Evolutionary conservation across 2,113 vertebrate species (phyloP).

Genomic region (Menura novaehollandiae): DNA sequence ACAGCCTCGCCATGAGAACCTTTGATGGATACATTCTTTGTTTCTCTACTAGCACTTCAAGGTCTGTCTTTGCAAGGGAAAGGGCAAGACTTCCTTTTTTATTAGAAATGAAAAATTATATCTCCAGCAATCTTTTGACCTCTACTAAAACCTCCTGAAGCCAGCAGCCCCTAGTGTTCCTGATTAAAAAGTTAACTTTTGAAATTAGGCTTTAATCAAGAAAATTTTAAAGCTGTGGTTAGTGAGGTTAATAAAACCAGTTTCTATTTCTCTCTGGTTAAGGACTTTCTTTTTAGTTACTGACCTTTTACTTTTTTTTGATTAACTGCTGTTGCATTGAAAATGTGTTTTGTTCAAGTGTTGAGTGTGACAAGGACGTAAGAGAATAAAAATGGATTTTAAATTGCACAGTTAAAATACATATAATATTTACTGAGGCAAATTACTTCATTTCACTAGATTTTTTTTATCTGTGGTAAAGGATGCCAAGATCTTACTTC

Average conservation of each 20-base stretch:
- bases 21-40: conserved; percentile 26
- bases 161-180: background rate
- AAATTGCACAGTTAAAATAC: background rate
- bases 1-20: background rate
- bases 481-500: background rate
- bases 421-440: background rate
- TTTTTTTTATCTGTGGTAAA: background rate
- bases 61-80: conserved; percentile 40
- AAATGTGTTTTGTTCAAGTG: background rate
- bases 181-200: conserved; percentile 38
- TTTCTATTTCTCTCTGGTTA: background rate
- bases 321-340: background rate
- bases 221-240: background rate
- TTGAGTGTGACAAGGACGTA: background rate
- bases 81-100: conserved; percentile 49
- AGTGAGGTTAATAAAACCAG: conserved; percentile 1
- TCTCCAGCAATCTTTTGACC: conserved; percentile 40
- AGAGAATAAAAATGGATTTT: background rate
- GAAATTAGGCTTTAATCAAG: conserved; percentile 40
- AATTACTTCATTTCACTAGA: background rate
- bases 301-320: background rate
- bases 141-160: conserved; percentile 35
- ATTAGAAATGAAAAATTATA: conserved; percentile 38
- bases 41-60: conserved; percentile 25
- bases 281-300: background rate